These are phyloP conservation scores for Poecilus cupreus DNA, from an alignment of 2,888 invertebrate genomes.

Conservation along the genomic window DNA sequence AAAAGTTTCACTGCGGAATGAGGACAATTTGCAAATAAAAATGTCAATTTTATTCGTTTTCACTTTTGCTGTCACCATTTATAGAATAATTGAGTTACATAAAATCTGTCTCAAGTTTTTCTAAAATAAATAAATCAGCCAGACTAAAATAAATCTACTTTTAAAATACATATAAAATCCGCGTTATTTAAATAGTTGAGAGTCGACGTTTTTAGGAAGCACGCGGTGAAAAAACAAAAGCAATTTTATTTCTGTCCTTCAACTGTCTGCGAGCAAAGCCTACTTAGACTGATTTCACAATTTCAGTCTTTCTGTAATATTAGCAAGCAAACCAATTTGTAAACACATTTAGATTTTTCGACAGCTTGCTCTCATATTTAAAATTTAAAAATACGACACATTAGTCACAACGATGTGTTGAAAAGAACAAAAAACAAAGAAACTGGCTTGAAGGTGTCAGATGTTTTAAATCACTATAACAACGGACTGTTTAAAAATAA, in stretches of 20 bases:
- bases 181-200: background rate
- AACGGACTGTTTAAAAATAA: background rate
- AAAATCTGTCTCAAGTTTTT: background rate
- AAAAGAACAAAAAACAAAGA: conserved; percentile 15
- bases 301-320: background rate
- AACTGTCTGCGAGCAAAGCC: conserved; percentile 5
- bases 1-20: background rate
- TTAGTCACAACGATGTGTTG: background rate
- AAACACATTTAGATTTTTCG: conserved; percentile 14
- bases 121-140: background rate
- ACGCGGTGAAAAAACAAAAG: conserved; percentile 18
- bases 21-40: background rate
- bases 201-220: conserved; percentile 15
- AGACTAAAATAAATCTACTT: no score
- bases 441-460: background rate
- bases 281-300: conserved; percentile 29
- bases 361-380: background rate
- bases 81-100: background rate
- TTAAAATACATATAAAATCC: no score
- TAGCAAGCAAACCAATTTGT: conserved; percentile 19
- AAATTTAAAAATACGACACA: conserved; percentile 14
- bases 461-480: conserved; percentile 22
- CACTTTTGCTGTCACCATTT: background rate
- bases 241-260: conserved; percentile 19
- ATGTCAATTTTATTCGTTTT: background rate